A percentile compares a stretch with the other conserved stretches of the same genome.
These are phyloP conservation scores for Lathronympha strigana DNA, from an alignment of 2,888 invertebrate genomes.

Conservation along the genomic window DNA sequence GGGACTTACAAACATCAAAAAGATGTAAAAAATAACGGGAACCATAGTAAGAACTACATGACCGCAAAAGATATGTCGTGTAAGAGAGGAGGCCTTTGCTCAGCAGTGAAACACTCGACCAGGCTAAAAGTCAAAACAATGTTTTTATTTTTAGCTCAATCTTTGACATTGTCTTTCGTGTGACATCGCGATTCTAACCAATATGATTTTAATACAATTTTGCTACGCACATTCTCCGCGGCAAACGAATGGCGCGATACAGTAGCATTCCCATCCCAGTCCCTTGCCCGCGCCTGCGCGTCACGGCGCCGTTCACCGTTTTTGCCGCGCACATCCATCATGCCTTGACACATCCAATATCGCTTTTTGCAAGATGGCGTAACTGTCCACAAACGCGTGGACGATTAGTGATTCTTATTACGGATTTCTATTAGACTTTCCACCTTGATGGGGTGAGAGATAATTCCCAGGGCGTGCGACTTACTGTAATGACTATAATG, in stretches of 20 bases:
- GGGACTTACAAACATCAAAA: no score
- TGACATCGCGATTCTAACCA: background rate
- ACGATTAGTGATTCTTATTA: slow-evolving; percentile 81
- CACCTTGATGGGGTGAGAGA: slow-evolving; percentile 82
- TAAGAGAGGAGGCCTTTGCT: no score
- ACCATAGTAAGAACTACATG: no score
- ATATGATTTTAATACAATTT: background rate
- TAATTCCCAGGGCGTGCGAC: slow-evolving; percentile 80
- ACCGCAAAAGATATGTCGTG: no score
- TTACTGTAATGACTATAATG: slow-evolving; percentile 79
- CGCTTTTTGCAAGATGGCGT: slow-evolving; percentile 76
- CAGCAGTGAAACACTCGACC: no score
- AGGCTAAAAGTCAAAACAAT: no score
- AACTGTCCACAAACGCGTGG: slow-evolving; percentile 70
- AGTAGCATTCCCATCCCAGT: slow-evolving; percentile 57
- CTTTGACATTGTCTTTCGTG: background rate
- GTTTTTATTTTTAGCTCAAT: no score
- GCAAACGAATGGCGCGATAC: slow-evolving; percentile 17
- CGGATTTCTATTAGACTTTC: slow-evolving; percentile 83
- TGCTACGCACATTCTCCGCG: background rate
- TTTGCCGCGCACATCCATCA: slow-evolving; percentile 80
- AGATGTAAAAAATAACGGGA: no score
- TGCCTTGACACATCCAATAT: slow-evolving; percentile 83
- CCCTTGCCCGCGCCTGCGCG: background rate
- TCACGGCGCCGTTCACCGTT: slow-evolving; percentile 73